Evolutionary conservation across 2,888 invertebrate genomes (phyloP).

Genomic region (Leucophora obtusa): DNA sequence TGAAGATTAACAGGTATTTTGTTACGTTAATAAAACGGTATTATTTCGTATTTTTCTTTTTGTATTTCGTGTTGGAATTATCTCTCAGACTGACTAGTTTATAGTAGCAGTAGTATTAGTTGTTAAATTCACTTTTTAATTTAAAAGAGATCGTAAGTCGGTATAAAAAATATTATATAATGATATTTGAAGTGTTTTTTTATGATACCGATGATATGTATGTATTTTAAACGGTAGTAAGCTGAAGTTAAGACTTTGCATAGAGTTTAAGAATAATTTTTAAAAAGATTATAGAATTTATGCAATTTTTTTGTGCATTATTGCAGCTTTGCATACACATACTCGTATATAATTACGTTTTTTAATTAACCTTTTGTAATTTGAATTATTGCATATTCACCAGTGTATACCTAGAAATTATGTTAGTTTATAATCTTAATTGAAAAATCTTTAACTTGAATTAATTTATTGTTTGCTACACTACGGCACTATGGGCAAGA

Average conservation of each 20-base stretch:
- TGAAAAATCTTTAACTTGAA: not conserved
- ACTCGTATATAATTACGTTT: not conserved
- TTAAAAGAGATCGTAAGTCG: constrained; percentile 23
- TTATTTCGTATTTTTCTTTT: not conserved
- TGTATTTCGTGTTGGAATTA: not conserved
- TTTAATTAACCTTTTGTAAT: constrained; percentile 1
- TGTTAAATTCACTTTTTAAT: constrained; percentile 53
- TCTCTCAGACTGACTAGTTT: not conserved
- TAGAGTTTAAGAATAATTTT: not conserved
- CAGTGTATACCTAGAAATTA: not conserved
- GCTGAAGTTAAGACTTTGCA: not conserved
- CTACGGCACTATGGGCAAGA: too few species aligned
- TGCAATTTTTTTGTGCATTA: not conserved
- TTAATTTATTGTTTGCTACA: too few species aligned
- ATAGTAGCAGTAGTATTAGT: constrained; percentile 3
- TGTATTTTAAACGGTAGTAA: not conserved
- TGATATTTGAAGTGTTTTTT: not conserved
- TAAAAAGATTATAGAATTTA: not conserved
- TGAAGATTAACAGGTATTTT: constrained; percentile 62
- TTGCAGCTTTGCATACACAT: too few species aligned
- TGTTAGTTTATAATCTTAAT: not conserved
- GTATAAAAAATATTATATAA: constrained; percentile 45
- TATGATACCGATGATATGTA: not conserved
- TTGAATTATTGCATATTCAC: not conserved
- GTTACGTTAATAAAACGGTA: constrained; percentile 62